phyloP scores from a whole-genome alignment of 37 sponge, comb jelly and placozoan genomes.

The Halichondria panicea region DNA sequence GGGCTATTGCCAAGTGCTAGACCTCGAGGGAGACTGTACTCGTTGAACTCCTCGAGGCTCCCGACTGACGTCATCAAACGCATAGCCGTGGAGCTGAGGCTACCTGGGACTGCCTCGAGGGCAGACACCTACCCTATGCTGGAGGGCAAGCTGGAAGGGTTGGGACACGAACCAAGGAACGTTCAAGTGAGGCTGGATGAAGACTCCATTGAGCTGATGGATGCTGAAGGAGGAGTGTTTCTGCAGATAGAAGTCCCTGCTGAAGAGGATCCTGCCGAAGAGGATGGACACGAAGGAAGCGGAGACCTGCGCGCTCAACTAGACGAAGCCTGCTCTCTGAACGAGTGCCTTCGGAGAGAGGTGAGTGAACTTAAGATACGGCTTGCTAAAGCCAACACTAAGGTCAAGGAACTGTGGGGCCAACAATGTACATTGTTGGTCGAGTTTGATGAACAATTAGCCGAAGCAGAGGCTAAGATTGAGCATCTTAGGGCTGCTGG shows the following conservation, averaged over 20 bases:
- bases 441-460: not conserved
- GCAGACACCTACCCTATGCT: not conserved
- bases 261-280: not conserved
- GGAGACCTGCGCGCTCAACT: not conserved
- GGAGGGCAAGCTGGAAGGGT: too few species aligned
- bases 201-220: conserved; percentile 5
- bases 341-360: too few species aligned
- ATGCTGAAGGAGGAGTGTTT: conserved; percentile 1
- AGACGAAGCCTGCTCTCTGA: conserved; percentile 1
- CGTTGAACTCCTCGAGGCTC: not conserved
- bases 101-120: conserved; percentile 1
- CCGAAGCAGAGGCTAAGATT: not conserved
- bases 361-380: too few species aligned
- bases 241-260: not conserved
- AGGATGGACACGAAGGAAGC: not conserved
- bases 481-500: conserved; percentile 1
- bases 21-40: not conserved
- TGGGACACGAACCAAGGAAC: conserved; percentile 9
- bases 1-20: not conserved
- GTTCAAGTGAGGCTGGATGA: not conserved
- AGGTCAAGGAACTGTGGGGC: too few species aligned
- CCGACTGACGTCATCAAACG: conserved; percentile 3
- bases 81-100: conserved; percentile 1
- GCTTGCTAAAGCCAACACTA: too few species aligned
- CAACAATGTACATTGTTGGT: not conserved